These are phyloP conservation scores for Datnioides undecimradiatus DNA, from an alignment of 2,113 vertebrate species.

Conservation along the genomic window DNA sequence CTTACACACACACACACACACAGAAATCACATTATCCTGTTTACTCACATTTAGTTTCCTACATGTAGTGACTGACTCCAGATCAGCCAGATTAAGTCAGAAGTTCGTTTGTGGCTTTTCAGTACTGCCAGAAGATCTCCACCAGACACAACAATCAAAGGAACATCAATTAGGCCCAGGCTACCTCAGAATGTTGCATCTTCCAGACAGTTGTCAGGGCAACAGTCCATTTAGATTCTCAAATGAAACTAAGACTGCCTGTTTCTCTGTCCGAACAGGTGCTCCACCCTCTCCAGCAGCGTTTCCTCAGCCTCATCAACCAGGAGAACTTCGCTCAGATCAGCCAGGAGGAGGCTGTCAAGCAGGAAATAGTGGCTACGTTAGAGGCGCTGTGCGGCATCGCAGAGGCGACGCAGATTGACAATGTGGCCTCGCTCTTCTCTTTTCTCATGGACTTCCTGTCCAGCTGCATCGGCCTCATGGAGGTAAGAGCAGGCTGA, in stretches of 20 bases:
- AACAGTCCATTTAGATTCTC: not conserved
- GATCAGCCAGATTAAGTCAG: not conserved
- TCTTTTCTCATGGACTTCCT: slow-evolving; percentile 99
- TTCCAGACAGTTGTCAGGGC: not conserved
- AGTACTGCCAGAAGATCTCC: not conserved
- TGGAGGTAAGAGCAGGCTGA: slow-evolving; percentile 84
- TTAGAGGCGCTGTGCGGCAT: slow-evolving; percentile 97
- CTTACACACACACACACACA: not conserved
- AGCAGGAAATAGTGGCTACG: slow-evolving; percentile 95
- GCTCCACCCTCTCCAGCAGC: slow-evolving; percentile 96
- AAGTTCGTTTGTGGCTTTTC: not conserved
- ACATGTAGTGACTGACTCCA: not conserved
- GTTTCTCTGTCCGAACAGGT: slow-evolving; percentile 81
- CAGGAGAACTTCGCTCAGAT: slow-evolving; percentile 98
- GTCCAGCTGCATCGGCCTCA: slow-evolving; percentile 97
- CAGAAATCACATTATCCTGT: not conserved
- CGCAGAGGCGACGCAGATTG: slow-evolving; percentile 97
- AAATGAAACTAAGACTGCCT: not conserved
- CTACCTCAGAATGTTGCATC: no score
- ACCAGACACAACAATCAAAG: not conserved
- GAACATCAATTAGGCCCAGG: not conserved
- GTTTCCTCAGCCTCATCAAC: slow-evolving; percentile 97
- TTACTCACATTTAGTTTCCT: not conserved
- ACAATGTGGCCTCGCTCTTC: slow-evolving; percentile 97
- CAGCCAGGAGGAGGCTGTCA: slow-evolving; percentile 96